phyloP scores from a whole-genome alignment of 2,888 invertebrate genomes.

The Chrysolina haemoptera region DNA sequence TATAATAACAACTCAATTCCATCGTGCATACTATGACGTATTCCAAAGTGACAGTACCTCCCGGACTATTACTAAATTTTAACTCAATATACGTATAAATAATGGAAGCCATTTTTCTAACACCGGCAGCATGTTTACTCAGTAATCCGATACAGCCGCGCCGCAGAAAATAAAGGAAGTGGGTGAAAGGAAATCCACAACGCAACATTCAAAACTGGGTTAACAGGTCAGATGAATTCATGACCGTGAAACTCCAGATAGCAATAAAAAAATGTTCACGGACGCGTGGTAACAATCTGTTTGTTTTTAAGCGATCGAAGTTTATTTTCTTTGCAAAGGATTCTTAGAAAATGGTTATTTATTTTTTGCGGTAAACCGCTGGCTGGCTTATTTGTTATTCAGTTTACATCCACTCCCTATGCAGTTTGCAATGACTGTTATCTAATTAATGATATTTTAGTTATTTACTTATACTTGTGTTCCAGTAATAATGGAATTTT shows the following conservation, averaged over 20 bases:
- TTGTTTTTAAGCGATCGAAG: slow-evolving; percentile 16
- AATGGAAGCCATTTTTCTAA: no score
- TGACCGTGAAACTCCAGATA: slow-evolving; percentile 20
- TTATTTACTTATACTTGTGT: slow-evolving; percentile 1
- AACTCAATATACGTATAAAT: no score
- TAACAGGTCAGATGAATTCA: slow-evolving; percentile 26
- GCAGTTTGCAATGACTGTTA: not conserved
- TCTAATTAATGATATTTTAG: no score
- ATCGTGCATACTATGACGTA: no score
- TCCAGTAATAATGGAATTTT: not conserved
- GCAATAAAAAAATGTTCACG: slow-evolving; percentile 17
- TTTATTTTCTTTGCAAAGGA: slow-evolving; percentile 24
- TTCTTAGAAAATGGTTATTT: slow-evolving; percentile 26
- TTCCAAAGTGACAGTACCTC: no score
- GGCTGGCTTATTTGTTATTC: slow-evolving; percentile 21
- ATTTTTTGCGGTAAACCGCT: slow-evolving; percentile 23
- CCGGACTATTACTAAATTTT: no score
- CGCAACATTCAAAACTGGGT: slow-evolving; percentile 20
- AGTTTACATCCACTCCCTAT: slow-evolving; percentile 11
- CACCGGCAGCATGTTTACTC: not conserved
- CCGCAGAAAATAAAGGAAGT: not conserved
- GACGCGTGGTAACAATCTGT: slow-evolving; percentile 10
- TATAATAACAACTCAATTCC: no score
- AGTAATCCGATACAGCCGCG: not conserved
- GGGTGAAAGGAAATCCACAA: slow-evolving; percentile 1